Evolutionary conservation across 2,888 invertebrate species (phyloP), one percentile per base, ranked within the genome.

Genomic region (Philereme vetulata): DNA sequence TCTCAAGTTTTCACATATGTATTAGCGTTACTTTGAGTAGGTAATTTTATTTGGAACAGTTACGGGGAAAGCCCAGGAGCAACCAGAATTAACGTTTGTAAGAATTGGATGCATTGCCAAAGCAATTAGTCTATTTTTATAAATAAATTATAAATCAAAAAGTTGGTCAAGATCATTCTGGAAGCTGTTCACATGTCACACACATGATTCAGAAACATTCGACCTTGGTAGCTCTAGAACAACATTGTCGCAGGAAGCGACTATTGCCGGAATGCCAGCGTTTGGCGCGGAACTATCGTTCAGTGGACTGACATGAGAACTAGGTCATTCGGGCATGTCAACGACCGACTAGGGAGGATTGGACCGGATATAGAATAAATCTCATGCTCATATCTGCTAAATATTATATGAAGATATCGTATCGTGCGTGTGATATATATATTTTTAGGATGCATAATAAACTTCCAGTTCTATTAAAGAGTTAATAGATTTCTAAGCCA

Each of bases 241-340:
- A 78, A 80, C 78, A 82, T 77, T 83, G 86, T 83, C 75, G 71
- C 88, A 85, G 89, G 90, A 90, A 87, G 82, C 71, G 73, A 67
- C 81, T 86, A 90, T 90, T 88, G 86, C 81, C 72, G 75, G 80
- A 84, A 86, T 84, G 76, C 71, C 67, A 65, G 78, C 78, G 75
- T 54, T 56, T 50, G 70, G 74, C 82, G 81, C 78, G 70, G 80
- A 81, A 82, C 82, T 78, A 81, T 78, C 80, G 82, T 80, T 82
- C 79, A 81, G 80, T 82, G 81, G 73, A 76, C 83, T 71, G 74
- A 80, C 82, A 84, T 90, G 91, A 78, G 90, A 90, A 90, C 83
- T 87, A 67, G 88, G 88, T 76, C 84, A 90, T 66, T 83, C 72
- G 77, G 81, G 69, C 79, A 79, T 74, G 84, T 81, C 82, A 82